Conservation (phyloP, 1,140 invertebrate species). For the Aphis gossypii region DNA sequence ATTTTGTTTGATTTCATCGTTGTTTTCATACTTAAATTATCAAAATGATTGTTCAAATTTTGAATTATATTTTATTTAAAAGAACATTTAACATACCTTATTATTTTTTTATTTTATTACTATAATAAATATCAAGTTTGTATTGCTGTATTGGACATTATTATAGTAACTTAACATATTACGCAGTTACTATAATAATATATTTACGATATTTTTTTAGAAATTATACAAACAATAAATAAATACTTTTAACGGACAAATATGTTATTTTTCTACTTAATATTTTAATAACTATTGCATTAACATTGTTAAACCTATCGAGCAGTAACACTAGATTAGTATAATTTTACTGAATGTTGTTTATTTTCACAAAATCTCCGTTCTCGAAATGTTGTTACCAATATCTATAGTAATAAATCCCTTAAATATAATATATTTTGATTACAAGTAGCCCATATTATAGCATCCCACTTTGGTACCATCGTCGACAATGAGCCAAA, state of each 20-base stretch:
- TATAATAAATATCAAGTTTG: background rate
- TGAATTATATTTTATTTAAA: background rate
- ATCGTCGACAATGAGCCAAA: background rate
- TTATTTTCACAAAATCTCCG: background rate
- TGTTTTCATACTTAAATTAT: background rate
- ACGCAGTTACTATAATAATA: background rate
- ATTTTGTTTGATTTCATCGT: background rate
- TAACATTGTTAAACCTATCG: no score
- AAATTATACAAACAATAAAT: background rate
- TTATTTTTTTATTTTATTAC: background rate
- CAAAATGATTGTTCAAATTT: background rate
- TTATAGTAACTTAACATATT: background rate
- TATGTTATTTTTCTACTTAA: no score
- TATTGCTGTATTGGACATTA: background rate
- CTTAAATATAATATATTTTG: background rate
- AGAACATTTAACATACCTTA: no score
- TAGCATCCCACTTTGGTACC: background rate
- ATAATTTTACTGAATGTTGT: background rate
- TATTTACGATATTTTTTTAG: background rate
- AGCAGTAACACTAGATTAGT: no score
- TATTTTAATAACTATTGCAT: no score
- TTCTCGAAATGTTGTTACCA: background rate
- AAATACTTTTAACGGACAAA: background rate
- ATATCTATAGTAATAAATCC: background rate
- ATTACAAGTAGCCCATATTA: background rate